Evolutionary conservation across 1,140 invertebrate genomes (phyloP).

Genomic region (Pararge aegeria): DNA sequence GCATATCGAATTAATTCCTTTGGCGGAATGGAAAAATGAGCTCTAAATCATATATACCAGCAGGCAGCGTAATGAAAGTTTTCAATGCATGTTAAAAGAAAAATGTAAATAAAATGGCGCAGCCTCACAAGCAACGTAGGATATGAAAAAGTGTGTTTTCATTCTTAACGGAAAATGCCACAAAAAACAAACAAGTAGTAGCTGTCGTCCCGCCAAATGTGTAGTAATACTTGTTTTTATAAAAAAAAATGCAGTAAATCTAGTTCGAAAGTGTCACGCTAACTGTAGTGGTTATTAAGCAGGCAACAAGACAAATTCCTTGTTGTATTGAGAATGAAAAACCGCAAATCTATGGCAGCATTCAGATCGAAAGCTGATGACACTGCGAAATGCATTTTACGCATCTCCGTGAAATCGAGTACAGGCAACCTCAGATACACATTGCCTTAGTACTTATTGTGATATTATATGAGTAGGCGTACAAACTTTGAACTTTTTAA

Average conservation of each 20-base stretch:
- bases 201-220: too few relatives aligned
- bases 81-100: too few relatives aligned
- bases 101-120: too few relatives aligned
- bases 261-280: constrained; percentile 9
- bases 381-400: constrained; percentile 45
- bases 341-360: constrained; percentile 10
- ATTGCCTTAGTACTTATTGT: neutral
- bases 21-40: too few relatives aligned
- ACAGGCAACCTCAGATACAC: constrained; percentile 25
- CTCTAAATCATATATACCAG: too few relatives aligned
- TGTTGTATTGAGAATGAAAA: constrained; percentile 17
- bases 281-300: constrained; percentile 24
- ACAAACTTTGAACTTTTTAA: too few relatives aligned
- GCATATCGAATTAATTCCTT: too few relatives aligned
- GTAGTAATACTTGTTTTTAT: neutral
- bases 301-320: constrained; percentile 17
- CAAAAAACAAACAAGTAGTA: too few relatives aligned
- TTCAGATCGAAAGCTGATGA: constrained; percentile 28
- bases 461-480: neutral
- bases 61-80: too few relatives aligned
- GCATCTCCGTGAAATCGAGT: constrained; percentile 46
- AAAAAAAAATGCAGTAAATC: constrained; percentile 1
- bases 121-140: too few relatives aligned
- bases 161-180: too few relatives aligned
- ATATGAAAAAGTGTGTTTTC: too few relatives aligned